Conservation (phyloP, 1,140 invertebrate species). For the Drosophila virilis region DNA sequence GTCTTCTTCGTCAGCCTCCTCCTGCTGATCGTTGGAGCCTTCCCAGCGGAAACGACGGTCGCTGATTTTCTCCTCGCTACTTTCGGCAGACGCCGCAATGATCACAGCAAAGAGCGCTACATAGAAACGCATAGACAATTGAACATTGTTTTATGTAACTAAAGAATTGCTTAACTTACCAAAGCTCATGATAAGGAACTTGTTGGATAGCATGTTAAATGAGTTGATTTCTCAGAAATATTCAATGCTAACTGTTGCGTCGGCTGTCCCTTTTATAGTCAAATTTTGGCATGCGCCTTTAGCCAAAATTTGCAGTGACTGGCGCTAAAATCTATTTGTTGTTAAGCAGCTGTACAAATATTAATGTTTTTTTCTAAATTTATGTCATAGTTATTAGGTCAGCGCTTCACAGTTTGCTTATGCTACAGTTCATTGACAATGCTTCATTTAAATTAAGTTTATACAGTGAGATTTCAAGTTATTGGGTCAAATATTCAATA, state of each 20-base stretch:
- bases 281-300: conserved; percentile 25
- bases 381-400: conserved; percentile 14
- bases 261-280: conserved; percentile 56
- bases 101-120: conserved; percentile 59
- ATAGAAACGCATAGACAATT: background rate
- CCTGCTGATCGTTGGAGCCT: conserved; percentile 26
- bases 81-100: conserved; percentile 32
- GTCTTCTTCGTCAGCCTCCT: background rate
- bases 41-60: conserved; percentile 68
- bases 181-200: conserved; percentile 55
- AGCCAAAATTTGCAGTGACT: conserved; percentile 17
- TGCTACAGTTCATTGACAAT: background rate
- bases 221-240: conserved; percentile 17
- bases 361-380: conserved; percentile 17
- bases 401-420: background rate
- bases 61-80: conserved; percentile 37
- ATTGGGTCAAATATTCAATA: too few relatives aligned
- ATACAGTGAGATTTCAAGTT: background rate
- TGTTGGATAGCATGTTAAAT: conserved; percentile 57
- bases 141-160: too few relatives aligned
- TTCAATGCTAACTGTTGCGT: conserved; percentile 45
- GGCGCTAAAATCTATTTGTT: conserved; percentile 23
- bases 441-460: background rate
- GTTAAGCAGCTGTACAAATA: conserved; percentile 61
- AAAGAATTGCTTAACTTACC: conserved; percentile 41